Evolutionary conservation across 2,888 invertebrate species (phyloP), one percentile per base, ranked within the genome.

Genomic region (Aethes cnicana): DNA sequence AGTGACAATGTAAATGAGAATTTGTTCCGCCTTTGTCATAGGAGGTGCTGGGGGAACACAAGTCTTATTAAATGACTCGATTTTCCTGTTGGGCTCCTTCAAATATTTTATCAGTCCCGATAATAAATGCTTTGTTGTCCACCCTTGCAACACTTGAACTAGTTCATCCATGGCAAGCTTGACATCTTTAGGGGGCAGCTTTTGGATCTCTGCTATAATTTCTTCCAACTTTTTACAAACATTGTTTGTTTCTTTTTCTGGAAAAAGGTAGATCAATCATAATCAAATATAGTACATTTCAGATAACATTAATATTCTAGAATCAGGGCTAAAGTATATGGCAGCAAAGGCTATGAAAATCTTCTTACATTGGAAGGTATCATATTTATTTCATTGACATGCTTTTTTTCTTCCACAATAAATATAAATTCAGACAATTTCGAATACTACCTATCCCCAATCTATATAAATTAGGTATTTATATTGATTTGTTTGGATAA

Each of bases 1-100:
- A 18, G 64, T 60, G 11, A 89, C 57, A 2, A 84, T 56, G 58
- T 76, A 83, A 4, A 90, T 62, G 4, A 89, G 63, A 8, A 81
- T 66, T 63, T 83, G 80, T 62, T 89, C 88, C n/a, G 74, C 53
- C 56, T 79, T 77, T 0, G 83, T 81, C 83, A 88, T 85, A 0
- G 77, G 61, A 5, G 86, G 83, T 12, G 78, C 79, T 1, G 75
- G 72, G 1, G 75, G 71, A 2, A 58, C 50, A 23, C 12, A 41
- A 0, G 69, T 47, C 68, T 77, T 81, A 41, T 64, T 77, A 52
- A 66, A 79, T 25, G 81, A 56, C 58, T 84, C 84, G 3, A 54
- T 54, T 64, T 81, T 85, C 49, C 86, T 69, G 26, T 64, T 66
- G 17, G 80, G 77, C 16, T 78, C 63, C 32, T 62, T 72, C 17